phyloP scores from a whole-genome alignment of 2,113 vertebrate genomes.

The Aramus guarauna region DNA sequence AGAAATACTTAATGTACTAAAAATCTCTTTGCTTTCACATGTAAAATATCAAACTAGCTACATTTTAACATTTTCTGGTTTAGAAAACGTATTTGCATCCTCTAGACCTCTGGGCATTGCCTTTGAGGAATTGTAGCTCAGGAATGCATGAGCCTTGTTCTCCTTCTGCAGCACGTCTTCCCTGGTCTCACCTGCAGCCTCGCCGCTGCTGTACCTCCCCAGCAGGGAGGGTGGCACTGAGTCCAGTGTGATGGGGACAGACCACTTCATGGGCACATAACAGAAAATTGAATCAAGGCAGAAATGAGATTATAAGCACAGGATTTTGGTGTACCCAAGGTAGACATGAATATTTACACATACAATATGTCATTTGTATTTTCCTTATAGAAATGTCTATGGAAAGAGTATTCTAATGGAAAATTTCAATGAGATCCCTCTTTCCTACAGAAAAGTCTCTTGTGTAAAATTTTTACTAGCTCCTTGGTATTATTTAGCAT shows the following conservation, averaged over 20 bases:
- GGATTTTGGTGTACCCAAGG: background rate
- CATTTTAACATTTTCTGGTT: background rate
- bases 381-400: background rate
- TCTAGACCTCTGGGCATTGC: background rate
- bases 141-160: background rate
- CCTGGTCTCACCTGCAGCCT: background rate
- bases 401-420: background rate
- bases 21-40: background rate
- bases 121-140: background rate
- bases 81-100: background rate
- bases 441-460: background rate
- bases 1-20: background rate
- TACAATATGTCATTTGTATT: background rate
- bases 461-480: background rate
- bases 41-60: background rate
- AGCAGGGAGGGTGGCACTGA: background rate
- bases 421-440: background rate
- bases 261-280: background rate
- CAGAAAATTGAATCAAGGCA: background rate
- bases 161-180: background rate
- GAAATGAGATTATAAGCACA: background rate
- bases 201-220: fast-evolving
- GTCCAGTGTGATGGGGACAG: background rate
- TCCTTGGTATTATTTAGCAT: background rate
- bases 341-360: background rate